Evolutionary conservation across 2,888 invertebrate species (phyloP).

Genomic region (Pheosia tremula): DNA sequence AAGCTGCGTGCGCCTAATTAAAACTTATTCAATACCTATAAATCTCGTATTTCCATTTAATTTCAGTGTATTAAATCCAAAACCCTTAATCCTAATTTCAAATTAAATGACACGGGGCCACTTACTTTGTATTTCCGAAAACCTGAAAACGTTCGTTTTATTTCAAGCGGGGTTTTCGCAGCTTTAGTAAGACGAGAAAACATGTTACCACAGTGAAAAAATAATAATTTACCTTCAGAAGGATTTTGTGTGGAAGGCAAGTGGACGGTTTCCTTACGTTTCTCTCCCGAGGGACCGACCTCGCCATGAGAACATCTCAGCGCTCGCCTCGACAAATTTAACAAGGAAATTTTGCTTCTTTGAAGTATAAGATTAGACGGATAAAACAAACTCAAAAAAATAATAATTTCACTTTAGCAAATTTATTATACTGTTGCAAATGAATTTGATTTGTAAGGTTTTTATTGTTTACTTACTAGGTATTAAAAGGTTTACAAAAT

Average conservation of each 20-base stretch:
- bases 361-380: conserved; percentile 7
- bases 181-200: conserved; percentile 9
- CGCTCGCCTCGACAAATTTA: conserved; percentile 39
- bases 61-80: neutral
- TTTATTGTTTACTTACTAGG: neutral
- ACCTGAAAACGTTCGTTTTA: neutral
- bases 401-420: neutral
- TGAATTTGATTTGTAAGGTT: conserved; percentile 1
- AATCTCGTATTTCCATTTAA: too few relatives aligned
- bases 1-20: neutral
- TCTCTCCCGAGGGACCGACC: conserved; percentile 37
- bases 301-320: conserved; percentile 41
- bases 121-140: neutral
- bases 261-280: conserved; percentile 32
- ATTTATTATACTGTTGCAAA: neutral
- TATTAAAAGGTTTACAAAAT: too few relatives aligned
- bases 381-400: neutral
- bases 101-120: neutral
- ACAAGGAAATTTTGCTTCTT: conserved; percentile 36
- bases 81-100: neutral
- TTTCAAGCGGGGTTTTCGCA: neutral
- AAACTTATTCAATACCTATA: too few relatives aligned
- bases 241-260: conserved; percentile 31
- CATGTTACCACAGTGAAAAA: conserved; percentile 26
- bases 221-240: conserved; percentile 20